Evolutionary conservation across 2,797 vertebrate species (phyloP).

Genomic region (Leptoclinus maculatus): DNA sequence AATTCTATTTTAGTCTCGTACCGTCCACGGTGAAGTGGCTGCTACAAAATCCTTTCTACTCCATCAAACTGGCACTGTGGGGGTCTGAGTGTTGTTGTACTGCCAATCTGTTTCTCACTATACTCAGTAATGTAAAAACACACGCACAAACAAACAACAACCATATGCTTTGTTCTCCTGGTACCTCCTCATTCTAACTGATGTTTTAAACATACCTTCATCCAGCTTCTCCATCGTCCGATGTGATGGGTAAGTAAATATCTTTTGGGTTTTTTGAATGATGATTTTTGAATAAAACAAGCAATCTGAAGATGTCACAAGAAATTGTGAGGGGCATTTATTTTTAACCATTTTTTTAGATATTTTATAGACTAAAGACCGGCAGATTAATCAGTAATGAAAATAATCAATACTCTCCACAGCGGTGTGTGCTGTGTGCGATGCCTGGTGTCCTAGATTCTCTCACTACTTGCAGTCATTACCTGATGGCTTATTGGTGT

Average conservation of each 20-base stretch:
- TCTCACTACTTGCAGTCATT: constrained; percentile 35
- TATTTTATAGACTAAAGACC: background rate
- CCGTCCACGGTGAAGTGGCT: constrained; percentile 5
- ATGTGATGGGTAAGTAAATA: background rate
- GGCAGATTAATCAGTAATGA: background rate
- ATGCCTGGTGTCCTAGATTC: constrained; percentile 8
- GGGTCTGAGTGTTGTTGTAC: background rate
- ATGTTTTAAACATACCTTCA: background rate
- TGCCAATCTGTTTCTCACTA: constrained; percentile 33
- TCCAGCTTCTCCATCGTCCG: background rate
- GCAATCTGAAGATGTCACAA: background rate
- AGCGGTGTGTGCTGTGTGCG: background rate
- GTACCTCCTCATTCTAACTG: background rate
- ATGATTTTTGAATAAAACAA: background rate
- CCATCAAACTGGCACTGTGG: constrained; percentile 6
- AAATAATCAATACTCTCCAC: background rate
- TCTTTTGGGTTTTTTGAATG: background rate
- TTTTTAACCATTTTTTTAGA: background rate
- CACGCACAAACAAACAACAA: constrained; percentile 14
- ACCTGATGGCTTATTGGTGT: constrained; percentile 22
- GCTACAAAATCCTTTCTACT: constrained; percentile 17
- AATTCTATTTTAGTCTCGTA: background rate
- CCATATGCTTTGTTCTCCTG: constrained; percentile 4
- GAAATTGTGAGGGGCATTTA: background rate
- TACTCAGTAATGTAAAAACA: constrained; percentile 11